Conservation (phyloP, 2,888 invertebrate genomes). For the Spisula solida region DNA sequence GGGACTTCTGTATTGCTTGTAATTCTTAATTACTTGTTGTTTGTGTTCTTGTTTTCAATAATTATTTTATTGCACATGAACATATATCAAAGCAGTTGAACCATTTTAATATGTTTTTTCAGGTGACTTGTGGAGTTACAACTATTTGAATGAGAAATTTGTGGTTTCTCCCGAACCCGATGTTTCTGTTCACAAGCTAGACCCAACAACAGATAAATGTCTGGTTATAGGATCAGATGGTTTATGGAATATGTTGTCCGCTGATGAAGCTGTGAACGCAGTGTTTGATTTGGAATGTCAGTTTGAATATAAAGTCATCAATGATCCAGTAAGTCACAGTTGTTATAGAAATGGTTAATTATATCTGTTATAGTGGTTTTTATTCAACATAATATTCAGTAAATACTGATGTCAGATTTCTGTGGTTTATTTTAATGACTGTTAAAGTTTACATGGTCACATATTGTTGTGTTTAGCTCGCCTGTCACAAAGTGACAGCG, state of each 20-base stretch:
- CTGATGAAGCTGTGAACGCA: constrained; percentile 94
- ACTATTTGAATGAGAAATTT: constrained; percentile 95
- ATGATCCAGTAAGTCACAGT: constrained; percentile 80
- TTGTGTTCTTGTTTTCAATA: too few relatives aligned
- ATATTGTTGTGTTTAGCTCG: too few relatives aligned
- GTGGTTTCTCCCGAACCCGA: constrained; percentile 99
- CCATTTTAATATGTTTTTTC: constrained; percentile 52
- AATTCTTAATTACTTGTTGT: too few relatives aligned
- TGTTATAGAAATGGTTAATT: too few relatives aligned
- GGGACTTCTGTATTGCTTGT: too few relatives aligned
- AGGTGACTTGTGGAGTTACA: constrained; percentile 99
- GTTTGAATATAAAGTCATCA: constrained; percentile 82
- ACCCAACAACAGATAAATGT: constrained; percentile 91
- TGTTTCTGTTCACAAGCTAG: constrained; percentile 95
- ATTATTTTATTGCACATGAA: too few relatives aligned
- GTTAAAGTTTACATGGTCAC: too few relatives aligned
- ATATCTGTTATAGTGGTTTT: too few relatives aligned
- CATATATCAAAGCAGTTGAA: not conserved
- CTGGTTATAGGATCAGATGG: constrained; percentile 98
- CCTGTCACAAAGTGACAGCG: too few relatives aligned
- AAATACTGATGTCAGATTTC: too few relatives aligned
- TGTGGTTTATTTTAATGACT: too few relatives aligned
- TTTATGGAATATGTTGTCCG: constrained; percentile 97
- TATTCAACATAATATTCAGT: too few relatives aligned
- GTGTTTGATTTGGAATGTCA: constrained; percentile 89